Conservation (phyloP, 2,888 invertebrate species). For the Ernsta delagoae region DNA sequence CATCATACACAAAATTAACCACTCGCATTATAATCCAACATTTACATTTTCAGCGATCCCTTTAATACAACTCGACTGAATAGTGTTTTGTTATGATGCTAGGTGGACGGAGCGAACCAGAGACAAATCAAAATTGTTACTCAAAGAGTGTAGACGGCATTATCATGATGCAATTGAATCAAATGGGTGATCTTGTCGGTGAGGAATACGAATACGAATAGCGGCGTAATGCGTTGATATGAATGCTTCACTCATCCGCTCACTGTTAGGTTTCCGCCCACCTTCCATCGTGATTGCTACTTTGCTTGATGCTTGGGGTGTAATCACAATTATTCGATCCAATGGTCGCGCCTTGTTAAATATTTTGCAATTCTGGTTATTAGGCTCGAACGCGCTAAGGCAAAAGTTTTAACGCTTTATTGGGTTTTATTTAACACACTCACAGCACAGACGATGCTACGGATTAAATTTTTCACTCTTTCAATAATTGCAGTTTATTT, state of each 20-base stretch:
- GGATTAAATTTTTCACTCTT: not conserved
- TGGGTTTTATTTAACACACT: not conserved
- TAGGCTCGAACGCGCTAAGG: not conserved
- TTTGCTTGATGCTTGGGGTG: constrained; percentile 46
- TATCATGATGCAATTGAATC: constrained; percentile 74
- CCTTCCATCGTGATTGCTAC: constrained; percentile 67
- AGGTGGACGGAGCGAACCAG: constrained; percentile 80
- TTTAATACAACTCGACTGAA: constrained; percentile 27
- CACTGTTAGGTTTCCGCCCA: constrained; percentile 77
- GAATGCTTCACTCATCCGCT: constrained; percentile 58
- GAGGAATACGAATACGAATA: constrained; percentile 53
- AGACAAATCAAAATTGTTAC: constrained; percentile 57
- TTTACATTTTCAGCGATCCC: constrained; percentile 31
- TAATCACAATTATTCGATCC: constrained; percentile 27
- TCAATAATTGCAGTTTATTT: no score
- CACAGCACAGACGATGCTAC: not conserved
- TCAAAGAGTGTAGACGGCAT: constrained; percentile 65
- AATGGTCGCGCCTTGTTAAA: not conserved
- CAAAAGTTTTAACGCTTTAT: not conserved
- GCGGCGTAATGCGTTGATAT: constrained; percentile 47
- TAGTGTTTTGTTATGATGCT: constrained; percentile 60
- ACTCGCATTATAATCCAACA: constrained; percentile 23
- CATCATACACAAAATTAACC: constrained; percentile 18
- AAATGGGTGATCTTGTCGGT: constrained; percentile 81
- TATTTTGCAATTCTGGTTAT: not conserved